Evolutionary conservation across 2,113 vertebrate genomes (phyloP), one percentile per base, ranked within the genome.

Genomic region (Phycodurus eques): DNA sequence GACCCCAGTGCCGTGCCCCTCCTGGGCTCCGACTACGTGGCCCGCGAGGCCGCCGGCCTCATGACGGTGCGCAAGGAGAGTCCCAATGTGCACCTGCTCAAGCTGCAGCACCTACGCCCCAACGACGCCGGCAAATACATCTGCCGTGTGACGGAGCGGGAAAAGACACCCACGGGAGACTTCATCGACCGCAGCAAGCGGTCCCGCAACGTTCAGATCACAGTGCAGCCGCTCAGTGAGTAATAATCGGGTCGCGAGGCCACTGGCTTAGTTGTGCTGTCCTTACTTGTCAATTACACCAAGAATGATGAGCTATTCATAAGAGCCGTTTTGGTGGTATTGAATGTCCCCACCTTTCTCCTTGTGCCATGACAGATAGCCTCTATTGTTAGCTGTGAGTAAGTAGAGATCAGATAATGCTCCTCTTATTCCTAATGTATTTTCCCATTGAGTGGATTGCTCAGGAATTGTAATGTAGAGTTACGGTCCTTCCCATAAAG

Each of bases 181-280:
- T 97, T 98, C 90, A 95, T 97, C 0, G 96, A 98, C 90, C 96
- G 96, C 84, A 98, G 94, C 94, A 98, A 97, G 89, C 91, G 96
- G 66, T 98, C 98, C 0, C 96, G 96, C 87, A 99, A 98, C 71
- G 95, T 96, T 73, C 96, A 96, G 83, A 96, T 99, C 92, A 91
- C 92, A 0, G 95, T 99, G 56, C 93, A 95, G 69, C 88, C 94
- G 0, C 93, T 97, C 82, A 96, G 97, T 99, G 94, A 98, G 98
- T 95, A 91, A 81, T 85, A 59, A 68, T 71, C 63, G 62, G 67
- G 44, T 67, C 60, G 60, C 19, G 42, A 81, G 46, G 76, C 73
- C 77, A 43, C 51, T 59, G 67, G 63, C 72, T 74, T 61, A 65
- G 57, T 67, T 49, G 67, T 71, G 44, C 47, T 61, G 64, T 76